Percentiles rank a stretch among this genome's conserved stretches.
These are phyloP conservation scores for Trematocara variabile DNA, from an alignment of 2,113 vertebrate genomes.

Conservation along the genomic window DNA sequence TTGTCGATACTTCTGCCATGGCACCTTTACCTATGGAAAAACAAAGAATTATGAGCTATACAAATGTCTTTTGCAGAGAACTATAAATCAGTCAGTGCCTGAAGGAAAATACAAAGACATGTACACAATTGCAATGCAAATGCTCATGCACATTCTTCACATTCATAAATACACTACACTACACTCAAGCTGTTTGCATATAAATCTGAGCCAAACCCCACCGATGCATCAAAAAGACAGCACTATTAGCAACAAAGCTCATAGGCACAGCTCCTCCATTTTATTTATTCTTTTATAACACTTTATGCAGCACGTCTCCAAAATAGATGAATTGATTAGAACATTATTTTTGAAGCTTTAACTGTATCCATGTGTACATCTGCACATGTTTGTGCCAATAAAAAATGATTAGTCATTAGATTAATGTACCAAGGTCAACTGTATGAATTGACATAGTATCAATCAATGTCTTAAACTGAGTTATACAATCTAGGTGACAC, in stretches of 20 bases:
- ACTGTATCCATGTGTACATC: background rate
- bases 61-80: background rate
- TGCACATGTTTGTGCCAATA: background rate
- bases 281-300: background rate
- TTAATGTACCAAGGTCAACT: background rate
- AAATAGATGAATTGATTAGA: background rate
- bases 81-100: background rate
- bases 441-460: background rate
- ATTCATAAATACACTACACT: background rate
- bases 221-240: background rate
- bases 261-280: background rate
- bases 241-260: background rate
- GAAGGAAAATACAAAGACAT: background rate
- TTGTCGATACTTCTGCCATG: slow-evolving; percentile 91
- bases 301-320: background rate
- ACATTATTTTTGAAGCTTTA: background rate
- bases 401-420: background rate
- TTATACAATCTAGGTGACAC: background rate
- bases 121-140: background rate
- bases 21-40: slow-evolving; percentile 83
- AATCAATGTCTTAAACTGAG: background rate
- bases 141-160: background rate
- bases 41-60: background rate
- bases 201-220: background rate
- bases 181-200: background rate